Evolutionary conservation across 2,113 vertebrate species (phyloP), one percentile per base, ranked within the genome.

Genomic region (Benitochromis conjunctus): DNA sequence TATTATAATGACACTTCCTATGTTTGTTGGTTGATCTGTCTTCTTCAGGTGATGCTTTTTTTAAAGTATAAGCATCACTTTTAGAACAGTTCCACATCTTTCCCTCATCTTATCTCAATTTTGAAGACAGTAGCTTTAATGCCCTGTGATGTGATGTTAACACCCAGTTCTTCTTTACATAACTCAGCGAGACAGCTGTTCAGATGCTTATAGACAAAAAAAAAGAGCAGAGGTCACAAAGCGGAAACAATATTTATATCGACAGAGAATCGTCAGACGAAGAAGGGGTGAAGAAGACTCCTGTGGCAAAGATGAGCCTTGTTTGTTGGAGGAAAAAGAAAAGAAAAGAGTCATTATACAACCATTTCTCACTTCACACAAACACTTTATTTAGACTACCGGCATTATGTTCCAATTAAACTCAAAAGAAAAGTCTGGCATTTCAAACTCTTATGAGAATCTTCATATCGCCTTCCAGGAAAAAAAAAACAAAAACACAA

Each of bases 341-440:
- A 79, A 64, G 60, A 82, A 80, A 80, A 19, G 29, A 78, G 76
- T 87, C 85, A 92, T 93, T 91, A 92, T 83, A 88, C 88, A 88
- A 90, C 78, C 71, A 51, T 85, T 93, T 91, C 87, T 85, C 54
- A 89, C 90, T 92, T 92, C 92, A 94, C 83, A 92, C 88, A 94
- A 92, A 90, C 91, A 88, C 88, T 94, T 92, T 85, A 93, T 92
- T 93, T 88, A 90, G 86, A 91, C 84, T 84, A 62, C 78, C 53
- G 76, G 85, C 92, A 86, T 92, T 92, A 94, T 94, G 93, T 95
- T 94, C 90, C 94, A 95, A 93, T 95, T 95, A 94, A 93, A 92
- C 80, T 89, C 92, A 91, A 90, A 91, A 88, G 86, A 92, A 93
- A 94, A 92, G 81, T 90, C 83, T 79, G 66, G 78, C 87, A 81